These are phyloP conservation scores for Sorex araneus DNA, from an alignment of 2,113 vertebrate species.

Conservation along the genomic window DNA sequence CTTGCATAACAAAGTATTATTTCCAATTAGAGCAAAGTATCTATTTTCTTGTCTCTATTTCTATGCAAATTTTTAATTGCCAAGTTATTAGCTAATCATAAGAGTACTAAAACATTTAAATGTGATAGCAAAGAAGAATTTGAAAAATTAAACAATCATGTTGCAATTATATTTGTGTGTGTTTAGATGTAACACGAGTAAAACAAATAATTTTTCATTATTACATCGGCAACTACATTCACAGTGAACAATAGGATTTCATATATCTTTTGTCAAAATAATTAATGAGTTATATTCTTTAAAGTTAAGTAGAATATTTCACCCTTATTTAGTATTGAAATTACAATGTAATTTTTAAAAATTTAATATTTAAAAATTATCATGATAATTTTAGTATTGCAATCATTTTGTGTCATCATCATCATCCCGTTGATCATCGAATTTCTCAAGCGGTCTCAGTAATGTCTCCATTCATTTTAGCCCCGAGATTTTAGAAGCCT, in stretches of 20 bases:
- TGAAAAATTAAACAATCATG: background rate
- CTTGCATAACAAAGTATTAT: background rate
- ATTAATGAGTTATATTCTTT: background rate
- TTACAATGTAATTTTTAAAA: background rate
- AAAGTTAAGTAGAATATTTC: constrained; percentile 16
- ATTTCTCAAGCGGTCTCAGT: too few species aligned
- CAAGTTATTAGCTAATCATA: constrained; percentile 18
- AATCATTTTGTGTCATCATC: too few species aligned
- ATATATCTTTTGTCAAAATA: background rate
- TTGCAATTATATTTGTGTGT: background rate
- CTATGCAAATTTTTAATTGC: constrained; percentile 15
- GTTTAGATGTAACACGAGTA: background rate
- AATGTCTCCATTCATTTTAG: too few species aligned
- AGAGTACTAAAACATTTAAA: background rate
- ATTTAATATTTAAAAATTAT: too few species aligned
- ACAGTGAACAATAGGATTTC: background rate
- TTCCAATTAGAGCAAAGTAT: background rate
- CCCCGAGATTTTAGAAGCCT: too few species aligned
- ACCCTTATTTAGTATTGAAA: background rate
- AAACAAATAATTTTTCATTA: background rate
- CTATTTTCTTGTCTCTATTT: background rate
- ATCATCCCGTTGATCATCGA: too few species aligned
- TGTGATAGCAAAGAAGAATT: background rate
- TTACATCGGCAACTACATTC: background rate
- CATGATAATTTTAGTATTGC: too few species aligned